Evolutionary conservation across 2,888 invertebrate genomes (phyloP), one percentile per base, ranked within the genome.

Genomic region (Salpingus planirostris): DNA sequence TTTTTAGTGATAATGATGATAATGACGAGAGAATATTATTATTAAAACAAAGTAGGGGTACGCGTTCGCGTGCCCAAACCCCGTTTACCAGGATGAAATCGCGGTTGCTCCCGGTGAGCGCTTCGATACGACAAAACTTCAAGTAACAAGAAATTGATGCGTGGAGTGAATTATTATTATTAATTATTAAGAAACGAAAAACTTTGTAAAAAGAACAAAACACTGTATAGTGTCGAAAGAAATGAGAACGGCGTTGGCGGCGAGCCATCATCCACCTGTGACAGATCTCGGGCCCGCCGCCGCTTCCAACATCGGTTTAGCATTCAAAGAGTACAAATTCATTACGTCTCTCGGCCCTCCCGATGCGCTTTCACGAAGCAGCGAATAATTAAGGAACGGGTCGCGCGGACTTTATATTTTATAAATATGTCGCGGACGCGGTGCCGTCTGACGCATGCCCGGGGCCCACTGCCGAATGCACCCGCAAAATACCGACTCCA

Each of bases 271-370:
- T 40, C 38, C 43, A 46, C 42, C n/a, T 42, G 38, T 44, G 43
- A 44, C 49, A 54, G 55, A 55, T 56, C 54, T 55, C 53, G 47
- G 50, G 51, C 45, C 47, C 48, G 41, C 42, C 49, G 45, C 42
- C 40, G 38, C 41, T 43, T 40, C 47, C 39, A 58, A 50, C 57
- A 59, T 57, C 54, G 52, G 57, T 47, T n/a, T 55, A 58, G 62
- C 65, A 65, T 67, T 68, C 64, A 66, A 73, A 76, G 72, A 79
- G 78, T 78, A 79, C 78, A 78, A 79, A 78, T 78, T 77, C 76
- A 29, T 74, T 75, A 70, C 73, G 52, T n/a, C n/a, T n/a, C n/a
- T 51, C 49, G 52, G 53, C 47, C 47, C 38, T 33, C 44, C 43
- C 42, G n/a, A n/a, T n/a, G n/a, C n/a, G n/a, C n/a, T n/a, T n/a